Evolutionary conservation across 2,797 vertebrate species (phyloP), one percentile per base, ranked within the genome.

Genomic region (Carduelis carduelis): DNA sequence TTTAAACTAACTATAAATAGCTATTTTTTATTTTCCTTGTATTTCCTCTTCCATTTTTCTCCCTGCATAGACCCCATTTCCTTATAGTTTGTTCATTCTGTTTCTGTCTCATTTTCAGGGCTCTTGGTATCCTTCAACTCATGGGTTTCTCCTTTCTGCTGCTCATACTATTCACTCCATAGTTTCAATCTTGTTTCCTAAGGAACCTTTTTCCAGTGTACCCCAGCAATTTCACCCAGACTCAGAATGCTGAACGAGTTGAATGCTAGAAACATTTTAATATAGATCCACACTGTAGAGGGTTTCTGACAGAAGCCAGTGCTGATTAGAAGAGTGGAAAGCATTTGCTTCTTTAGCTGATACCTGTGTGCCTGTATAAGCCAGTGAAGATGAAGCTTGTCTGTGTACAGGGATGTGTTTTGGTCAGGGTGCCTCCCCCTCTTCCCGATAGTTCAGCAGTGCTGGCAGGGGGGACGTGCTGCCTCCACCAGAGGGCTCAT

Each of bases 391-490:
- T n/a, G 53, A 53, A 46, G 55, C 35, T n/a, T 37, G 23, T 7
- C 49, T 0, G 1, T 32, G 44, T 44, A 15, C 6, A 52, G 32
- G 3, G 10, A 22, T 39, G 37, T 6, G 30, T 52, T 83, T 84
- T 32, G 21, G 6, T 13, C 7, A 3, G 11, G 12, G 80, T 35
- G 15, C 22, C 26, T 83, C 30, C 34, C 1, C 1, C 39, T 61
- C 6, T 14, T 14, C 30, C 14, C 0, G 0, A 26, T 3, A 30
- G 44, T n/a, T 30, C 50, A 64, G 64, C 24, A 22, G 43, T 0
- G 0, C 43, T 23, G 55, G 34, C 39, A 35, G 49, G 23, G 0
- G 2, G 13, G 15, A 9, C 0, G 0, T 0, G 0, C 50, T 30
- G 26, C 30, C 37, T 59, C 59, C 59, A 59, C 34, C 44, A 59